Evolutionary conservation across 1,140 invertebrate genomes (phyloP), one percentile per base, ranked within the genome.

Genomic region (Galleria mellonella): DNA sequence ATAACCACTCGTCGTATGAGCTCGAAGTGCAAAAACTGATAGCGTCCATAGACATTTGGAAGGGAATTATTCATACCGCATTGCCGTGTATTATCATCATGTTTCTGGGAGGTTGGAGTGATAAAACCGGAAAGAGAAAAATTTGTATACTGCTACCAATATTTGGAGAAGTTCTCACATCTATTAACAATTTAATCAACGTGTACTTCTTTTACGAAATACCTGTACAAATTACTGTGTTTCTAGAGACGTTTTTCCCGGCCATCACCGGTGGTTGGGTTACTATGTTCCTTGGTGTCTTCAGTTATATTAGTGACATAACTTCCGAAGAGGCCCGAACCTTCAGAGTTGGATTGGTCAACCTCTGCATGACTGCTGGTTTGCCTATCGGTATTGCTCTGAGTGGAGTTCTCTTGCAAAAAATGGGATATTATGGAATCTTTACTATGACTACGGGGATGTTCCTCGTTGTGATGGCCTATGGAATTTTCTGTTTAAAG

Each of bases 231-330:
- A 89, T 90, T 0, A 91, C 91, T 5, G 92, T 92, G 0, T 86
- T 94, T 31, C 56, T 84, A 51, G 81, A 84, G 54, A 27, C 92
- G 2, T 73, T 94, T 1, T 94, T 93, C 62, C 91, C 93, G 0
- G 91, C 92, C 0, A 59, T 96, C 0, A 92, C 93, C 4, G 94
- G 94, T 1, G 94, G 94, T 3, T 95, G 93, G 91, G 93, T 96
- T 58, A 94, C 93, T 8, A 93, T 96, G 90, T 91, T 96, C 50
- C 94, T 97, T 89, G 93, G 93, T 9, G 91, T 94, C n/a, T 97
- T 96, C 73, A 96, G 94, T 72, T 97, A 96, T 61, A 93, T 97
- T 12, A 93, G 91, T 28, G 94, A 97, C 64, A 92, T 96, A 12
- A 96, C 94, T 1, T 91, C 91, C 0, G 89, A 93, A 43, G 90